These are phyloP conservation scores for Hermetia illucens DNA, from an alignment of 1,140 invertebrate species.

Conservation along the genomic window DNA sequence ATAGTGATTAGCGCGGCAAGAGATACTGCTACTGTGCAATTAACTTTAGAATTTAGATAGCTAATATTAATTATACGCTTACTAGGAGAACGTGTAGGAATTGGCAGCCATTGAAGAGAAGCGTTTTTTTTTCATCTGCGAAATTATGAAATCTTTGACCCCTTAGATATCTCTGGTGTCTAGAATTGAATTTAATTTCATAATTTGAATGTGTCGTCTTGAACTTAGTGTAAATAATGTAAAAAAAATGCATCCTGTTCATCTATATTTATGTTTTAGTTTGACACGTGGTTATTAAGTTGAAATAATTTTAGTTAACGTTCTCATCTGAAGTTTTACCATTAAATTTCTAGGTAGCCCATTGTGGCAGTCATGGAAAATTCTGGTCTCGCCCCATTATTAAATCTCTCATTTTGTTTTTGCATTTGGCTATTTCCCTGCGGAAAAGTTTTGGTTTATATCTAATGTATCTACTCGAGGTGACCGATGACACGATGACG, in stretches of 20 bases:
- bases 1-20: no score
- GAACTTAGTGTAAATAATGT: no score
- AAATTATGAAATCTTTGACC: background rate
- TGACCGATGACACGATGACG: no score
- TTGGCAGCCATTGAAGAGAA: background rate
- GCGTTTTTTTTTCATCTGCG: background rate
- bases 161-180: background rate
- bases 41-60: background rate
- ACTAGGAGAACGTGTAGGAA: background rate
- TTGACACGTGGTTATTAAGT: background rate
- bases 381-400: no score
- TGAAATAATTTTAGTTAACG: background rate
- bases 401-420: no score
- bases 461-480: no score
- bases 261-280: background rate
- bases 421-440: no score
- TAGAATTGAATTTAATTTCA: background rate
- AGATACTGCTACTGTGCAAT: background rate
- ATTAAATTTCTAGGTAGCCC: background rate
- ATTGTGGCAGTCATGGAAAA: no score
- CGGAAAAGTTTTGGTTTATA: no score
- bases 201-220: background rate
- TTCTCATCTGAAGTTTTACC: no score
- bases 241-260: no score
- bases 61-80: background rate